A percentile compares a stretch with the other conserved stretches of the same genome.
These are phyloP conservation scores for Dione juno DNA, from an alignment of 2,888 invertebrate species.

Conservation along the genomic window DNA sequence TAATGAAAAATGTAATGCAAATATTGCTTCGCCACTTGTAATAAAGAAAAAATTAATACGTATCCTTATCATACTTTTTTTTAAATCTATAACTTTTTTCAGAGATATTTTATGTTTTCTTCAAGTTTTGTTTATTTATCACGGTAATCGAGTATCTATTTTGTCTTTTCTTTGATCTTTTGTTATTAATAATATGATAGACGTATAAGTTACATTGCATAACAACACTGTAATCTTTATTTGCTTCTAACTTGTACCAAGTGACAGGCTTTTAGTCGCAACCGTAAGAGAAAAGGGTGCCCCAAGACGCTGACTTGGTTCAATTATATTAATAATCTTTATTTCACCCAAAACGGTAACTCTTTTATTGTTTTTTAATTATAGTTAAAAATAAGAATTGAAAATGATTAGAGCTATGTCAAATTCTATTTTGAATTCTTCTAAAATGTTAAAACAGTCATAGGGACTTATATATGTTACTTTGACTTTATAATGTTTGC, in stretches of 20 bases:
- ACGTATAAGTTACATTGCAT: not conserved
- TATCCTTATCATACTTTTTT: too few species aligned
- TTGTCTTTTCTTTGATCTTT: not conserved
- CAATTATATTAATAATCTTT: constrained; percentile 73
- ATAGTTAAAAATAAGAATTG: not conserved
- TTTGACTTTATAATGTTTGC: too few species aligned
- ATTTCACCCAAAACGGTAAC: constrained; percentile 59
- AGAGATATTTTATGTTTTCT: too few species aligned
- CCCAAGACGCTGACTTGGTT: constrained; percentile 68
- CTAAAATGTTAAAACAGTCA: too few species aligned
- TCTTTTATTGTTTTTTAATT: constrained; percentile 44
- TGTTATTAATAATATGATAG: not conserved
- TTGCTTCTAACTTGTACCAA: constrained; percentile 51
- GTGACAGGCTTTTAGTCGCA: constrained; percentile 71
- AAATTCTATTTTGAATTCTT: not conserved
- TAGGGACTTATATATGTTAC: too few species aligned
- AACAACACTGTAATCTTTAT: constrained; percentile 40
- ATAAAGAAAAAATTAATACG: too few species aligned
- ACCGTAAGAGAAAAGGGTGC: constrained; percentile 75
- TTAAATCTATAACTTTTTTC: too few species aligned
- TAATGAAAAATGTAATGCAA: too few species aligned
- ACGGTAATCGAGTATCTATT: not conserved
- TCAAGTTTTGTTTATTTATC: too few species aligned
- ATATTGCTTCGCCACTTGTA: too few species aligned
- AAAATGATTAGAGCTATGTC: not conserved